phyloP scores from a whole-genome alignment of 2,797 vertebrate genomes.

The Orientallactaga sibirica region DNA sequence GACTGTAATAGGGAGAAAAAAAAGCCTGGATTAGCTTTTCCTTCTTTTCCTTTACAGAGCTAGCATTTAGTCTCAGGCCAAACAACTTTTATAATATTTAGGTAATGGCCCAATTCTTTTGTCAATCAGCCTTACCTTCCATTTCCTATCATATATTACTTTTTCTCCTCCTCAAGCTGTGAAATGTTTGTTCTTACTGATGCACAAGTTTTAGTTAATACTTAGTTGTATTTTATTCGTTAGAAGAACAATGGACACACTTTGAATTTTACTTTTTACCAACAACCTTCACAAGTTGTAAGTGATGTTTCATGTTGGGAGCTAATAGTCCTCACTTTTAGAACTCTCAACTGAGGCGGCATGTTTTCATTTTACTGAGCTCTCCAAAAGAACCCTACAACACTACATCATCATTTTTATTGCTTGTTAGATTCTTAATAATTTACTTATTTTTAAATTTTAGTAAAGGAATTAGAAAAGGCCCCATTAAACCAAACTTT shows the following conservation, averaged over 20 bases:
- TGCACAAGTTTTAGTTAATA: neutral
- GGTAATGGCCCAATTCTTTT: neutral
- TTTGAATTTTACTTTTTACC: constrained; percentile 5
- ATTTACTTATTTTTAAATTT: neutral
- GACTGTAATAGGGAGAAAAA: neutral
- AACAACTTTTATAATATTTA: neutral
- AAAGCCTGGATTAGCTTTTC: constrained; percentile 6
- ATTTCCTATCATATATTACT: neutral
- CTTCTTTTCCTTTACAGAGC: constrained; percentile 49
- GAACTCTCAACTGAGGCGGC: neutral
- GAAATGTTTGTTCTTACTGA: neutral
- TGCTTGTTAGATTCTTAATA: constrained; percentile 20
- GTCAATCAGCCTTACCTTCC: neutral
- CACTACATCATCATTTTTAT: neutral
- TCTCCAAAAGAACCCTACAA: neutral
- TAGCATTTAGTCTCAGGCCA: neutral
- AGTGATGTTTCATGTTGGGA: neutral
- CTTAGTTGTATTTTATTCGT: neutral
- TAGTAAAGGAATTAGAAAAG: constrained; percentile 13
- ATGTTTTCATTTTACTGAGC: neutral
- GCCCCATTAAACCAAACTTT: constrained; percentile 3
- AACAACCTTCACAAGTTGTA: neutral
- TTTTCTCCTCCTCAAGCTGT: neutral
- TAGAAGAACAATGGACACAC: neutral
- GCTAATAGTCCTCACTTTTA: neutral